Percentiles rank a stretch among this genome's conserved stretches.
phyloP scores from a whole-genome alignment of 2,888 invertebrate genomes.

The Pherbina coryleti region DNA sequence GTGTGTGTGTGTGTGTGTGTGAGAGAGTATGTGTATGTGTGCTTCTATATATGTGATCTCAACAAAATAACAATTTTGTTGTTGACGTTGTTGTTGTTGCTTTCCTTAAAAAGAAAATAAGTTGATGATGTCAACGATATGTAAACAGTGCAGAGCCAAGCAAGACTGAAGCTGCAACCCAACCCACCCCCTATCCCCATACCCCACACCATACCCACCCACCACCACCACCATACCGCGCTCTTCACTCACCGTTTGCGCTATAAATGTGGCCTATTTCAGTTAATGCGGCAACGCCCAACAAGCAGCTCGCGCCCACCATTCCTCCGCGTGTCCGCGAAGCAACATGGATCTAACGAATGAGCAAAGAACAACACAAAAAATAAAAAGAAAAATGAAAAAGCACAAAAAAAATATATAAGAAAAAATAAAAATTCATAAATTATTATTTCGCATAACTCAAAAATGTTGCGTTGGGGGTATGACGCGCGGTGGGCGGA shows the following conservation, averaged over 20 bases:
- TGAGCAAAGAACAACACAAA: constrained; percentile 14
- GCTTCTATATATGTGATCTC: constrained; percentile 38
- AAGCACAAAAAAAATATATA: not conserved
- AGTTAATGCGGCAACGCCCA: constrained; percentile 3
- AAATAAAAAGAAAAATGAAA: constrained; percentile 18
- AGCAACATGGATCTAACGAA: constrained; percentile 29
- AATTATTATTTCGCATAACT: constrained; percentile 44
- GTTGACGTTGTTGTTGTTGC: constrained; percentile 18
- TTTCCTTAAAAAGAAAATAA: constrained; percentile 21
- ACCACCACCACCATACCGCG: too few relatives aligned
- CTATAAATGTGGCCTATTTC: constrained; percentile 38
- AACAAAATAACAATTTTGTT: constrained; percentile 27
- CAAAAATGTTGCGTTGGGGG: constrained; percentile 24
- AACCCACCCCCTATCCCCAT: not conserved
- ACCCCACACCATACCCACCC: not conserved
- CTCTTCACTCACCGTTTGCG: not conserved
- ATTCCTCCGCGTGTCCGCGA: not conserved
- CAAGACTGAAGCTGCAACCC: not conserved
- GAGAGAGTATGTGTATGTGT: constrained; percentile 13
- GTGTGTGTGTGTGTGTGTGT: constrained; percentile 8
- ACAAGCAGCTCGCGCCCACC: not conserved
- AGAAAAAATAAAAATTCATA: constrained; percentile 41
- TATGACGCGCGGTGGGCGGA: not conserved
- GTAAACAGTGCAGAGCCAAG: constrained; percentile 35
- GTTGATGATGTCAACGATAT: constrained; percentile 48